Evolutionary conservation across 2,797 vertebrate species (phyloP).

Genomic region (Cyprinodon diabolis): DNA sequence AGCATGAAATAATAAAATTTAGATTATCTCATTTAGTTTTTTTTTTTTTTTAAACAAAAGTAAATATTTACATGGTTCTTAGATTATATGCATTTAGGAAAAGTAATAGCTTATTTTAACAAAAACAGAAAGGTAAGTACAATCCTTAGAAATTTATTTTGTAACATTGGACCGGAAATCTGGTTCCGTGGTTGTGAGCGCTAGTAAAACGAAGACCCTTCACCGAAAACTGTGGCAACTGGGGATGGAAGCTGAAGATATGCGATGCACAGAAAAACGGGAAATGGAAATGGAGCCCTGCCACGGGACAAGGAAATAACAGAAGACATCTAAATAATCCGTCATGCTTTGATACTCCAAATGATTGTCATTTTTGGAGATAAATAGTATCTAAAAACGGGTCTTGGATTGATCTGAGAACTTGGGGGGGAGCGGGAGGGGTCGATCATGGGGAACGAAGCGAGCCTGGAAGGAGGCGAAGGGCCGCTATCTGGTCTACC

Average conservation of each 20-base stretch:
- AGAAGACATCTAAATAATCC: conserved; percentile 4
- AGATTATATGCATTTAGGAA: neutral
- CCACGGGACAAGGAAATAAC: conserved; percentile 30
- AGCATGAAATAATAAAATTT: no score
- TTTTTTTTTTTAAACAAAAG: neutral
- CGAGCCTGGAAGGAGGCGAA: conserved; percentile 91
- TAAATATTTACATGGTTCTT: neutral
- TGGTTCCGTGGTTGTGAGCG: neutral
- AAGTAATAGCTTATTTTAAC: neutral
- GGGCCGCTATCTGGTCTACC: conserved; percentile 81
- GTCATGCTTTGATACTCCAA: conserved; percentile 62
- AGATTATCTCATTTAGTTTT: no score
- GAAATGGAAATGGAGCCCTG: conserved; percentile 29
- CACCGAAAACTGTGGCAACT: conserved; percentile 65
- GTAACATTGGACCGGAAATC: conserved; percentile 45
- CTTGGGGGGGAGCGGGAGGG: conserved; percentile 59
- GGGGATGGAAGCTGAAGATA: conserved; percentile 72
- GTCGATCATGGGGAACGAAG: conserved; percentile 95
- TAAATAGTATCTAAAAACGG: conserved; percentile 43
- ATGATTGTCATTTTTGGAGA: conserved; percentile 42
- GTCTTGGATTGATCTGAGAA: conserved; percentile 57
- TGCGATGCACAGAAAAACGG: conserved; percentile 69
- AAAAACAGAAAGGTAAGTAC: neutral
- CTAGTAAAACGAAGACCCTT: conserved; percentile 57
- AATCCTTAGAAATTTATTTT: conserved; percentile 47